Conservation (phyloP, 1,140 invertebrate species). For the Alviniconcha marisindica region DNA sequence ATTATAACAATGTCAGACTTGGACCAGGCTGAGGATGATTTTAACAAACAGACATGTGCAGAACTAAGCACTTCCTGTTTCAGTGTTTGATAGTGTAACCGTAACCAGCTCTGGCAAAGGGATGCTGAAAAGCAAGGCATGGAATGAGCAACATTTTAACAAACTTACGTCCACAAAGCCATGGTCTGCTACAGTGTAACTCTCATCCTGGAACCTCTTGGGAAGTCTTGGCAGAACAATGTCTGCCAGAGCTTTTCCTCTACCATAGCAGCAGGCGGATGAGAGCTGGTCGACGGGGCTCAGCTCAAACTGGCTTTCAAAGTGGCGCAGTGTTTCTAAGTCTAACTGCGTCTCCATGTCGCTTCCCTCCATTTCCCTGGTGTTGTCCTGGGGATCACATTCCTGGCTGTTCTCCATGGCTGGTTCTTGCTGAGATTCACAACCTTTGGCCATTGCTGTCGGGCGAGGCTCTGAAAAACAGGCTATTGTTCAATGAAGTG, state of each 20-base stretch:
- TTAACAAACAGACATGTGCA: too few relatives aligned
- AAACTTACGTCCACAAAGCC: neutral
- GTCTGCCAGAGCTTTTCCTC: slow-evolving; percentile 25
- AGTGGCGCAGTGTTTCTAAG: neutral
- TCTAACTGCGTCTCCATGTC: neutral
- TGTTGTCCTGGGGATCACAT: neutral
- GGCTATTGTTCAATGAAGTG: too few relatives aligned
- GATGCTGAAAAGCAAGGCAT: too few relatives aligned
- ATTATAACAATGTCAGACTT: too few relatives aligned
- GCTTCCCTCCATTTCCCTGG: neutral
- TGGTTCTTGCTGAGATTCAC: neutral
- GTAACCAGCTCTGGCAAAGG: too few relatives aligned
- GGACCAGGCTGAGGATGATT: too few relatives aligned
- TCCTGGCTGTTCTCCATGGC: neutral
- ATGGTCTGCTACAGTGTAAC: neutral
- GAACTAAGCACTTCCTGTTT: too few relatives aligned
- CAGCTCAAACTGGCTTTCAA: neutral
- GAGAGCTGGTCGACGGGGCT: neutral
- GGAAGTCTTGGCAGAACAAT: slow-evolving; percentile 19
- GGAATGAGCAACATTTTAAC: too few relatives aligned
- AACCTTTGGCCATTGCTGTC: neutral
- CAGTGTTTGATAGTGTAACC: too few relatives aligned
- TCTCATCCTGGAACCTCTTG: neutral
- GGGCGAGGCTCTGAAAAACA: neutral
- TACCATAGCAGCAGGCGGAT: slow-evolving; percentile 13